phyloP scores from a whole-genome alignment of 1,140 invertebrate species.

The Littorina saxatilis region DNA sequence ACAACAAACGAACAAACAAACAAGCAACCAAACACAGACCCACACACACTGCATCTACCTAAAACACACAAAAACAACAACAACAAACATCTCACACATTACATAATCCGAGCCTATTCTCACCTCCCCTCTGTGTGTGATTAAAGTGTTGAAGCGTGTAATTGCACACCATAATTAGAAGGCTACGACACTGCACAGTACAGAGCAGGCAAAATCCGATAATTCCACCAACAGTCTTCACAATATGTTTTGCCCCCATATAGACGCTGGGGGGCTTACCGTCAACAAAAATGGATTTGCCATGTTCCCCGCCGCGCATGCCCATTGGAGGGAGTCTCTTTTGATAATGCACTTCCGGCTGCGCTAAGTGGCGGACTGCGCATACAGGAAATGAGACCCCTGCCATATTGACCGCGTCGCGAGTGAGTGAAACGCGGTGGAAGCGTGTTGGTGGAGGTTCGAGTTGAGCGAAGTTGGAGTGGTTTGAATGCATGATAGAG shows the following conservation, averaged over 20 bases:
- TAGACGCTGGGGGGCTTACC: no score
- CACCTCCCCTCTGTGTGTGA: background rate
- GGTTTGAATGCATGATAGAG: no score
- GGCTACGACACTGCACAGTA: no score
- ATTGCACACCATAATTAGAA: no score
- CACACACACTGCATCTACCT: background rate
- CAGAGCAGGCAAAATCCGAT: no score
- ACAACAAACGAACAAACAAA: background rate
- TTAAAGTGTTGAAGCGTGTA: background rate
- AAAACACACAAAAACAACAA: background rate
- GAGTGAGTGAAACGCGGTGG: no score
- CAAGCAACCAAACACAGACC: background rate
- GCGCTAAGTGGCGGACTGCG: conserved; percentile 29
- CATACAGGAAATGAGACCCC: conserved; percentile 31
- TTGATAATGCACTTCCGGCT: conserved; percentile 37
- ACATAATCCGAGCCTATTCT: no score
- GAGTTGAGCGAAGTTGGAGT: no score
- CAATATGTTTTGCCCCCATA: no score
- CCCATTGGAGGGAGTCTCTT: conserved; percentile 31
- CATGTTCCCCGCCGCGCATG: conserved; percentile 15
- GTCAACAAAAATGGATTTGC: conserved; percentile 24
- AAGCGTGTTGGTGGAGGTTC: no score
- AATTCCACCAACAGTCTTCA: no score
- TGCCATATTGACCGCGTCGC: conserved; percentile 25
- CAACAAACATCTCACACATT: no score